Evolutionary conservation across 2,797 vertebrate genomes (phyloP), one percentile per base, ranked within the genome.

Genomic region (Heterohyrax brucei): DNA sequence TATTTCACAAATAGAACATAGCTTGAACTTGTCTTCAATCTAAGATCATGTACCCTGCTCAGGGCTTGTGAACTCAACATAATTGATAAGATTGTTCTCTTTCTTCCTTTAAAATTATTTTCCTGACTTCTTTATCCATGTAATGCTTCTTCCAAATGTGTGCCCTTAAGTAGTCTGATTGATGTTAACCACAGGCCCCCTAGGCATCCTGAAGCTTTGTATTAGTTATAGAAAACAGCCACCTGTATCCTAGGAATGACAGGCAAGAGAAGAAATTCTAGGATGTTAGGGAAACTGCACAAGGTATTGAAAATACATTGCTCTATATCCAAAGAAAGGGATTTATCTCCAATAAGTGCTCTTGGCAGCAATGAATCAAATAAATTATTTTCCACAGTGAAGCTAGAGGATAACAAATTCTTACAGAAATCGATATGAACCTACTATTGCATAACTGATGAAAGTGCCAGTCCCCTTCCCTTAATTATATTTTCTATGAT

Each of bases 281-380:
- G 56, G 79, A 89, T 97, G 79, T 96, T 97, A 96, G 72, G 82
- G 77, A 95, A 96, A 95, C 70, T 87, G n/a, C 78, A 95, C 72
- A 91, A 84, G 94, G 77, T 10, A 82, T 93, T 77, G 81, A 94
- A 97, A 95, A 96, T 46, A 80, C 46, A 89, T 85, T 39, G 39
- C 26, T 89, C 33, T 93, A 53, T 93, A 79, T 91, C 77, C 26
- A 61, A 68, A 95, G 28, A 19, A 95, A 94, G 28, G 79, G 16
- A 89, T 95, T 96, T 87, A 82, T 96, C 89, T 95, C 77, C 46
- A 93, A 94, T 73, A 90, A 92, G 59, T 92, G 68, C 10, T 93
- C 73, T 96, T 95, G 83, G 91, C 94, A 95, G 80, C 68, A 79
- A 70, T 94, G 88, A 96, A 95, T 96, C 91, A 97, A 95, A 95